Evolutionary conservation across 1,140 invertebrate species (phyloP).

Genomic region (Hyles euphorbiae): DNA sequence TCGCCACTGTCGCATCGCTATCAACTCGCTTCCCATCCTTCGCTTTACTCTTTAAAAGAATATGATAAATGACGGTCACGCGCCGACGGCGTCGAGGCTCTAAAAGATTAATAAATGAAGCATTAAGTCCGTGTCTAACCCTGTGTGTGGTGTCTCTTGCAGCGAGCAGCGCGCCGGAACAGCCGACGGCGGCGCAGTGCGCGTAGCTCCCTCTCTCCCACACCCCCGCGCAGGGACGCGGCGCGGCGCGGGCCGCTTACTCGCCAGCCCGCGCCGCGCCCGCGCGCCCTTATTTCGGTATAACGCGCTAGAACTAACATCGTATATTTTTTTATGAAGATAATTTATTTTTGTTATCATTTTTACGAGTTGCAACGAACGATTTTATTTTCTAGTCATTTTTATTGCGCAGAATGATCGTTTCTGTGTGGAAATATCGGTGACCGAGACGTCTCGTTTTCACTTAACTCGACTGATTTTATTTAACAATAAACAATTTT

Average conservation of each 20-base stretch:
- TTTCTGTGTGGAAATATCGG: conserved; percentile 32
- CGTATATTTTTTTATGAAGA: conserved; percentile 60
- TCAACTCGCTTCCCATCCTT: conserved; percentile 51
- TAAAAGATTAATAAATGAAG: conserved; percentile 48
- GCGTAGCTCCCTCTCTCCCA: conserved; percentile 57
- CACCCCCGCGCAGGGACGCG: conserved; percentile 33
- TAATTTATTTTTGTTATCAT: conserved; percentile 37
- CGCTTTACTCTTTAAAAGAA: conserved; percentile 59
- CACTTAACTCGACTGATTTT: conserved; percentile 72
- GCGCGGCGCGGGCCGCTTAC: conserved; percentile 53
- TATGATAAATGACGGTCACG: conserved; percentile 28
- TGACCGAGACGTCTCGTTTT: conserved; percentile 56
- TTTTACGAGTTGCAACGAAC: conserved; percentile 32
- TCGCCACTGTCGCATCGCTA: conserved; percentile 43
- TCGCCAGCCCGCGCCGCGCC: conserved; percentile 50
- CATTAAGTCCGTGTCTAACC: conserved; percentile 70
- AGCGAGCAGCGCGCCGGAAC: conserved; percentile 71
- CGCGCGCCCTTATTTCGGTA: conserved; percentile 66
- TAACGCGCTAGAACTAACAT: conserved; percentile 67
- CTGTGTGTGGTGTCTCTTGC: conserved; percentile 75
- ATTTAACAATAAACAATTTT: conserved; percentile 68
- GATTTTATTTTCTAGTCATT: conserved; percentile 48
- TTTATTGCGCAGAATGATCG: conserved; percentile 36
- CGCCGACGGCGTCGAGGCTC: conserved; percentile 38
- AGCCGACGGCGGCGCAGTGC: conserved; percentile 74